Evolutionary conservation across 2,797 vertebrate genomes (phyloP).

Genomic region (Clarias laeviceps): DNA sequence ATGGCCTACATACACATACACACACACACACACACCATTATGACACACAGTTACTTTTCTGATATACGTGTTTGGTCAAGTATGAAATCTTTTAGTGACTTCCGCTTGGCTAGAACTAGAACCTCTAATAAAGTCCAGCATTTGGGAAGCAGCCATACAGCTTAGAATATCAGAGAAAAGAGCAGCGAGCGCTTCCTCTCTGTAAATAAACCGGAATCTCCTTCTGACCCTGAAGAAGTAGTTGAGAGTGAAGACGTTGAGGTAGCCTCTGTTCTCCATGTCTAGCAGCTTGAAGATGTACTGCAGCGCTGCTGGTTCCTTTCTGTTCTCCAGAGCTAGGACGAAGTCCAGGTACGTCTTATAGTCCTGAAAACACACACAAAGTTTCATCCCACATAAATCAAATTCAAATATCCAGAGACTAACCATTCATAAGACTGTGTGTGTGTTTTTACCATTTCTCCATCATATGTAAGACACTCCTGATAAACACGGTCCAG

Average conservation of each 20-base stretch:
- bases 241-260: slow-evolving; percentile 97
- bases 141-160: not conserved
- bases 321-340: slow-evolving; percentile 95
- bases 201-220: not conserved
- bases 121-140: not conserved
- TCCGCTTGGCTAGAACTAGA: not conserved
- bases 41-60: not conserved
- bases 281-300: slow-evolving; percentile 98
- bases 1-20: slow-evolving; percentile 80
- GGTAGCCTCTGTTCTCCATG: slow-evolving; percentile 94
- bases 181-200: not conserved
- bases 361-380: slow-evolving; percentile 82
- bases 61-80: not conserved
- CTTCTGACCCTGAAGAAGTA: slow-evolving; percentile 95
- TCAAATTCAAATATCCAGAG: not conserved
- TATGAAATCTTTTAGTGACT: not conserved
- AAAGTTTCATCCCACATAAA: not conserved
- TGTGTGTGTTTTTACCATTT: slow-evolving; percentile 85
- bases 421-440: not conserved
- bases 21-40: slow-evolving; percentile 10
- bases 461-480: slow-evolving; percentile 96
- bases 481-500: slow-evolving; percentile 97
- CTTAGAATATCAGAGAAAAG: not conserved
- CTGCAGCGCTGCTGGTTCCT: slow-evolving; percentile 95
- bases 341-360: slow-evolving; percentile 99